Conservation (phyloP, 2,113 vertebrate genomes). For the Poeciliopsis turrubarensis region DNA sequence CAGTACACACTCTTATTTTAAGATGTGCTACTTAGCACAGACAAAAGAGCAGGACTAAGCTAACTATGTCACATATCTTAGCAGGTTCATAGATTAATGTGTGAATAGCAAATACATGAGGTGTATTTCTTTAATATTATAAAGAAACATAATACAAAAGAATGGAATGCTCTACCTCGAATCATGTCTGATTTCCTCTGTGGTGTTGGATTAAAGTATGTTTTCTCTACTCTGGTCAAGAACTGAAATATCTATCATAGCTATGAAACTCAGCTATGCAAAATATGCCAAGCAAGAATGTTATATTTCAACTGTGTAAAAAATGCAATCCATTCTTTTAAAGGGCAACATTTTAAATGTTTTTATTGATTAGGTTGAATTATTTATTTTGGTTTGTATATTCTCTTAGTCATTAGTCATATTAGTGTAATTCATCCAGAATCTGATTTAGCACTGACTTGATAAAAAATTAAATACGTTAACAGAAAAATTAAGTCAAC, state of each 20-base stretch:
- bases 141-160: neutral
- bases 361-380: neutral
- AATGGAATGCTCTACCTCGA: neutral
- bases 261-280: neutral
- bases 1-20: conserved; percentile 63
- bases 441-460: neutral
- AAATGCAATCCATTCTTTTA: too few species aligned
- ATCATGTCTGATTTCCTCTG: neutral
- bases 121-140: neutral
- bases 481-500: neutral
- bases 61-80: conserved; percentile 47
- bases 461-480: neutral
- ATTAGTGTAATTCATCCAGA: neutral
- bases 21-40: conserved; percentile 26
- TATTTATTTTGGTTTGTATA: neutral
- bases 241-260: neutral
- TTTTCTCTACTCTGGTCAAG: neutral
- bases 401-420: neutral
- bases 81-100: conserved; percentile 35
- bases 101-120: conserved; percentile 19
- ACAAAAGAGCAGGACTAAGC: conserved; percentile 35
- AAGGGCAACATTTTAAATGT: neutral
- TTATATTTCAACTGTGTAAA: too few species aligned
- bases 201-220: neutral
- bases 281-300: neutral